Base-by-base conservation (phyloP, 1,140 invertebrate species). In the Bombus sibiricus region DNA sequence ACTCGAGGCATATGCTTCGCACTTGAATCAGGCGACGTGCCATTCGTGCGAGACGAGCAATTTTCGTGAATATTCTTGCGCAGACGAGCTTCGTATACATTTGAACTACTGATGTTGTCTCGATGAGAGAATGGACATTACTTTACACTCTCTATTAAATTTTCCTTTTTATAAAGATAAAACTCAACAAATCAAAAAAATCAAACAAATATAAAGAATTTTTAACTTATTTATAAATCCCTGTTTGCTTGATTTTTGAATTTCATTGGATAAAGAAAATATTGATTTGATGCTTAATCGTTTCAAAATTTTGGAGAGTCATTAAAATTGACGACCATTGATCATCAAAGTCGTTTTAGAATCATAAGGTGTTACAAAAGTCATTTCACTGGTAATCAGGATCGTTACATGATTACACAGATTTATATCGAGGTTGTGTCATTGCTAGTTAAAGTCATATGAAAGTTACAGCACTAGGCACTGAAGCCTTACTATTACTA, bases 1-100 rank as follows among this genome's bases (percentile, higher is more conserved):
- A 68, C 83, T 68, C 32, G 32, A 37, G 76, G 76, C 76, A 15
- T 39, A 37, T 37, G 32, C 28, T 64, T 80, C 39, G 75, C 39
- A 71, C 73, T 39, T 32, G 28, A 1, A 39, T 43, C n/a, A 22
- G 47, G 0, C 47, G 2, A 3, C 25, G 5, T 12, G 18, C 12
- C 22, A 13, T 71, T 25, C 5, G 12, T 8, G 3, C 1, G n/a
- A 59, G 12, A 57, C n/a, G 28, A 39, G 18, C 18, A 22, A 78
- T 72, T 59, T 62, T 68, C 41, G 15, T 62, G 39, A 32, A 72
- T 77, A 43, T 53, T 73, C 71, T 53, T 37, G 43, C 13, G 57
- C 10, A 41, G 71, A 32, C 39, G 59, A 74, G 47, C 57, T 72
- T 39, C 25, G 28, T 18, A n/a, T 34, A n/a, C 3, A 32, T 39